Percentiles rank a stretch among this genome's conserved stretches.
Evolutionary conservation across 2,797 vertebrate species (phyloP).

Genomic region (Ibycter americanus): DNA sequence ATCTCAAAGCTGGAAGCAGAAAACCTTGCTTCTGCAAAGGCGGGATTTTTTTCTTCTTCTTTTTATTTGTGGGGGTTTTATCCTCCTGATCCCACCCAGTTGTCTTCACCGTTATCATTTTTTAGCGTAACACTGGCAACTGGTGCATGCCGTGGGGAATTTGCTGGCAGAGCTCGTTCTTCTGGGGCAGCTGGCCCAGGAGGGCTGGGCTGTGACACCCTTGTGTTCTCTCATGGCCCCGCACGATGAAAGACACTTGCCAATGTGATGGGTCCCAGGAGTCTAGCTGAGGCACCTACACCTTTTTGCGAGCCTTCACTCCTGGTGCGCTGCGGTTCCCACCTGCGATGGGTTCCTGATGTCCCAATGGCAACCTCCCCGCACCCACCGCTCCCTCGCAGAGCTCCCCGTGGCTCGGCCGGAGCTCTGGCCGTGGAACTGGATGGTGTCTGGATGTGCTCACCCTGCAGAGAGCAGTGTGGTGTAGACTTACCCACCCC

Average conservation of each 20-base stretch:
- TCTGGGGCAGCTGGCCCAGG: background rate
- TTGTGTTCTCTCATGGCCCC: background rate
- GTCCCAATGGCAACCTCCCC: background rate
- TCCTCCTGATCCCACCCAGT: background rate
- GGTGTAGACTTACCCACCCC: background rate
- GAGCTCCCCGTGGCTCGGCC: background rate
- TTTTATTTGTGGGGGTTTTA: background rate
- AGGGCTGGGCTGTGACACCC: background rate
- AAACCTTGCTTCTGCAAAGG: conserved; percentile 2
- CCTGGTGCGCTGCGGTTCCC: background rate
- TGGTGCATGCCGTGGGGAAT: conserved; percentile 26
- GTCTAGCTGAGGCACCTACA: background rate
- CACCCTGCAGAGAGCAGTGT: background rate
- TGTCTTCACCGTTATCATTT: background rate
- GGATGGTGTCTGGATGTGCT: background rate
- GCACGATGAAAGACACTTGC: background rate
- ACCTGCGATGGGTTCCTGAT: background rate
- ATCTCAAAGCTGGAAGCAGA: background rate
- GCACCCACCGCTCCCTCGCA: fast-evolving
- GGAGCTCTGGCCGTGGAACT: background rate
- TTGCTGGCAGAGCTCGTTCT: background rate
- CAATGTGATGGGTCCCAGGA: background rate
- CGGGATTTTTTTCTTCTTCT: background rate
- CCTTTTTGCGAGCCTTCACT: background rate
- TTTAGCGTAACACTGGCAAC: background rate